phyloP scores from a whole-genome alignment of 2,888 invertebrate species.

The Brachycybe producta region DNA sequence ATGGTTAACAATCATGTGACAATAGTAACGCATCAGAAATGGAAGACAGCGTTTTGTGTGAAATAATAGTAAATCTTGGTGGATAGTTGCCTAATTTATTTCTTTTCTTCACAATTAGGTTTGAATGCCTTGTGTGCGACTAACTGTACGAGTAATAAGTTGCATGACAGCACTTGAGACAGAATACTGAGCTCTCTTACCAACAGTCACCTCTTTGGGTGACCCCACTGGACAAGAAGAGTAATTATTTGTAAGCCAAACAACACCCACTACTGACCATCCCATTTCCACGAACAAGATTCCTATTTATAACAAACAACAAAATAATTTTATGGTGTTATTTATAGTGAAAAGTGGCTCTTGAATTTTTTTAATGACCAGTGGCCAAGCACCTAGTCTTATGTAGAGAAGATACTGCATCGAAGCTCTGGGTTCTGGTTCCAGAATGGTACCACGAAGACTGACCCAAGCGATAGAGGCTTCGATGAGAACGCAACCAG shows the following conservation, averaged over 20 bases:
- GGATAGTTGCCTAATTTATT: too few species aligned
- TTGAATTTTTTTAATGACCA: not conserved
- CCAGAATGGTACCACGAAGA: slow-evolving; percentile 63
- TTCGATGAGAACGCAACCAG: slow-evolving; percentile 46
- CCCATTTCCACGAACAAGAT: slow-evolving; percentile 58
- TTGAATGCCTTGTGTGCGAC: too few species aligned
- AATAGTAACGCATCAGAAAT: too few species aligned
- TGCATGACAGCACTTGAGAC: not conserved
- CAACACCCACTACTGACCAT: slow-evolving; percentile 57
- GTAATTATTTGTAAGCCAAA: slow-evolving; percentile 57
- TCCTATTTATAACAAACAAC: slow-evolving; percentile 39
- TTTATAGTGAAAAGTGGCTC: not conserved
- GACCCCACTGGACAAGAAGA: slow-evolving; percentile 48
- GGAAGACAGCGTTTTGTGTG: too few species aligned
- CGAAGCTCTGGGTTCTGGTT: slow-evolving; percentile 54
- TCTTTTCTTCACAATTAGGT: too few species aligned
- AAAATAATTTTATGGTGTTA: slow-evolving; percentile 1
- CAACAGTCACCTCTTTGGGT: slow-evolving; percentile 58
- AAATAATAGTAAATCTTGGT: too few species aligned
- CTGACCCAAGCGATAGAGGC: slow-evolving; percentile 57
- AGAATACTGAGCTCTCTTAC: slow-evolving; percentile 38
- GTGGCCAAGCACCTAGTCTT: slow-evolving; percentile 48
- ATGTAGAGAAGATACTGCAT: slow-evolving; percentile 69
- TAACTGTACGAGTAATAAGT: not conserved
- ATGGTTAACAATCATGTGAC: too few species aligned